Evolutionary conservation across 2,888 invertebrate species (phyloP).

Genomic region (Onthophagus sagittarius): DNA sequence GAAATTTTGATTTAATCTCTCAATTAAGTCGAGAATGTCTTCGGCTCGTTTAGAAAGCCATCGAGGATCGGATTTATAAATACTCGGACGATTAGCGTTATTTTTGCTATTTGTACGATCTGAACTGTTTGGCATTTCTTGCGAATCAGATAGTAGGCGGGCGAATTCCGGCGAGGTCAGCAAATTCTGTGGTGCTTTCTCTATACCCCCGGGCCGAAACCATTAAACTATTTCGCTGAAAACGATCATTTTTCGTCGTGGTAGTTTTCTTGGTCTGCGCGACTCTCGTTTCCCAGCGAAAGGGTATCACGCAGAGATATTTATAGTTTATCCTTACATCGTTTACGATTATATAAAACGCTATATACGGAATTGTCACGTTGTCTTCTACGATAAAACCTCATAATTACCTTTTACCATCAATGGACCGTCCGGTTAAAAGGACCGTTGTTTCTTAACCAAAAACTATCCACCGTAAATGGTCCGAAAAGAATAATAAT

Average conservation of each 20-base stretch:
- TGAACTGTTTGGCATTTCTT: neutral
- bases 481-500: neutral
- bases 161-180: neutral
- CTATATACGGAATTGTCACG: neutral
- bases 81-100: neutral
- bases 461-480: neutral
- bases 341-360: neutral
- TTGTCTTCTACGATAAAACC: neutral
- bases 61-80: neutral
- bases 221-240: neutral
- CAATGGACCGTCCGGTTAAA: neutral
- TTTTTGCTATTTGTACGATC: neutral
- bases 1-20: neutral
- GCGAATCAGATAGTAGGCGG: neutral
- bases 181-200: neutral
- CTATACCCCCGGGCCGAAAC: neutral
- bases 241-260: neutral
- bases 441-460: neutral
- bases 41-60: neutral
- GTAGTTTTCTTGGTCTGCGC: neutral
- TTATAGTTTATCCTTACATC: neutral
- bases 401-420: neutral
- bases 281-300: neutral
- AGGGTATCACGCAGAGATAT: neutral
- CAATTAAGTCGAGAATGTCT: neutral